phyloP scores from a whole-genome alignment of 2,797 vertebrate genomes.

The Siniperca scherzeri region DNA sequence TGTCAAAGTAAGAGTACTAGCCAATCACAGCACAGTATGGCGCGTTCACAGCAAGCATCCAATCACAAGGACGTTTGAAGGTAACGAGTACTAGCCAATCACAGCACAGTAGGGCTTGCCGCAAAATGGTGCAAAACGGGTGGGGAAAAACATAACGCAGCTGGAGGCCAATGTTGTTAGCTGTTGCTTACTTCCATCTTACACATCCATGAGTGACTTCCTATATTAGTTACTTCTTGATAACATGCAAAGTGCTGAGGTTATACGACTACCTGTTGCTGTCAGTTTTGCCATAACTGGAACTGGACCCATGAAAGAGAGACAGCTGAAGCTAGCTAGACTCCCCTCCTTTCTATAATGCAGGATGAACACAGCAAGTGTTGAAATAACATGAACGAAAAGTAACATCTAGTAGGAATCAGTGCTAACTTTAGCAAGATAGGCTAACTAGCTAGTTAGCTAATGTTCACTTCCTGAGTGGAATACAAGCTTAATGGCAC shows the following conservation, averaged over 20 bases:
- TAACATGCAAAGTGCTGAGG: not conserved
- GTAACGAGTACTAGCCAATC: too few relatives aligned
- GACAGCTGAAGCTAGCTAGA: not conserved
- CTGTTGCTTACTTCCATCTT: not conserved
- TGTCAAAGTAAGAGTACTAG: too few relatives aligned
- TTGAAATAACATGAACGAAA: not conserved
- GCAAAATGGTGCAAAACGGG: too few relatives aligned
- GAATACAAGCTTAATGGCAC: not conserved
- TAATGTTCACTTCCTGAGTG: not conserved
- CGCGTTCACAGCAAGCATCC: too few relatives aligned
- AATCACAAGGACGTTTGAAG: too few relatives aligned
- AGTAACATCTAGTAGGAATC: not conserved
- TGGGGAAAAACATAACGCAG: too few relatives aligned
- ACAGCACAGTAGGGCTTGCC: too few relatives aligned
- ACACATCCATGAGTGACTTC: not conserved
- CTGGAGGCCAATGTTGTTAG: not conserved
- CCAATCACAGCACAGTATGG: too few relatives aligned
- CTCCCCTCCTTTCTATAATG: too few relatives aligned
- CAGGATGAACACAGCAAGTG: not conserved
- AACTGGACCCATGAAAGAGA: not conserved
- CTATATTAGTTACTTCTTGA: not conserved
- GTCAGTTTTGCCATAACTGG: not conserved
- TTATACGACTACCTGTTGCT: not conserved
- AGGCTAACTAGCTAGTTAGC: not conserved
- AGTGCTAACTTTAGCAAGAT: not conserved